phyloP scores from a whole-genome alignment of 2,888 invertebrate genomes.

The Tinea pellionella region DNA sequence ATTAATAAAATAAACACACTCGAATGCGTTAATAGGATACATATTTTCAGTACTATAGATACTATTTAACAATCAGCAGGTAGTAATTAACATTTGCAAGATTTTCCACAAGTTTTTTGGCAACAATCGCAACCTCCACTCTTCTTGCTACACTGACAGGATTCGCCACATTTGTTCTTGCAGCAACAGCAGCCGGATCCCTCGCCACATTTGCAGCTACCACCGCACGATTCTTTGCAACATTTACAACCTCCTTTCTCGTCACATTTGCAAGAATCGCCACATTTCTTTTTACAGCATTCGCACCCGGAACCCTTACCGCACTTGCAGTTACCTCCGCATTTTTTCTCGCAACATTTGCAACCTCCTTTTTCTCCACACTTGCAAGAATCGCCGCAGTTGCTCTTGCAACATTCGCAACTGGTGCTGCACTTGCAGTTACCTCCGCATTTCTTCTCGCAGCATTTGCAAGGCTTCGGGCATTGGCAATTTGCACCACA shows the following conservation, averaged over 20 bases:
- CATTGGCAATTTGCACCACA: slow-evolving; percentile 20
- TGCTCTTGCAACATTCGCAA: slow-evolving; percentile 4
- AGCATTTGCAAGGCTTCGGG: slow-evolving; percentile 15
- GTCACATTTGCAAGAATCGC: slow-evolving; percentile 26
- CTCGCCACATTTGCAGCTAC: too few species aligned
- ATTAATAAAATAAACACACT: too few species aligned
- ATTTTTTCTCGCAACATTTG: slow-evolving; percentile 19
- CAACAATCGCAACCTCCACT: slow-evolving; percentile 15
- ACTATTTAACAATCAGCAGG: too few species aligned
- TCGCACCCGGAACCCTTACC: slow-evolving; percentile 24
- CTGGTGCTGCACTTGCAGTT: slow-evolving; percentile 23
- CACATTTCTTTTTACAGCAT: slow-evolving; percentile 23
- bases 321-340: slow-evolving; percentile 29
- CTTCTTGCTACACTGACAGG: slow-evolving; percentile 23
- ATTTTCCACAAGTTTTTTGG: not conserved
- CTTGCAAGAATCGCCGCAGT: slow-evolving; percentile 17
- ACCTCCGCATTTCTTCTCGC: slow-evolving; percentile 26
- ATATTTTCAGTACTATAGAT: too few species aligned
- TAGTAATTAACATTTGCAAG: not conserved
- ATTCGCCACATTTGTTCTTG: slow-evolving; percentile 1
- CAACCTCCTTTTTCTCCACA: slow-evolving; percentile 21
- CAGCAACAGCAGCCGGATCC: too few species aligned
- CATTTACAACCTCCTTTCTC: slow-evolving; percentile 18
- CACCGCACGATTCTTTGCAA: slow-evolving; percentile 13
- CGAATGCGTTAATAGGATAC: too few species aligned